Conservation (phyloP, 2,113 vertebrate species). For the Desmodus rotundus region DNA sequence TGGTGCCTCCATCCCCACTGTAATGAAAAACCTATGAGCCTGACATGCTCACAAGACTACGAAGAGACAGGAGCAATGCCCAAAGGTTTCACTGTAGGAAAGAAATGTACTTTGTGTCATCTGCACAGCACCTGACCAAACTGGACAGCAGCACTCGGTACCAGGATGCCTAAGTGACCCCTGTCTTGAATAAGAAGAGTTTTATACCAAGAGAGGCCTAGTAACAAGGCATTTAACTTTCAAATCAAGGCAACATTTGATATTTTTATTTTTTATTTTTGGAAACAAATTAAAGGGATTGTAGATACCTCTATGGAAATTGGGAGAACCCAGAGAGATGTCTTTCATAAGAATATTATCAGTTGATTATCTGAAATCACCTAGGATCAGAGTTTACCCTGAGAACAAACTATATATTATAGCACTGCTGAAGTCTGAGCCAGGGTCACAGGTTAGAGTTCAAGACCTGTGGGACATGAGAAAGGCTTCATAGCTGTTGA, state of each 20-base stretch:
- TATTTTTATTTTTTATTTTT: neutral
- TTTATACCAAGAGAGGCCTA: neutral
- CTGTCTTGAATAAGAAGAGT: neutral
- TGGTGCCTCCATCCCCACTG: neutral
- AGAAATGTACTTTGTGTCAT: neutral
- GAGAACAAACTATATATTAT: neutral
- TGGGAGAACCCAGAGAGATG: neutral
- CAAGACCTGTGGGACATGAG: neutral
- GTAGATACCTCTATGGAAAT: neutral
- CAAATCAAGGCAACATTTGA: neutral
- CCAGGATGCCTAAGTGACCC: neutral
- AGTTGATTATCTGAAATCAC: neutral
- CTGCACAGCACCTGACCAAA: neutral
- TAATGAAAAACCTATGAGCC: neutral
- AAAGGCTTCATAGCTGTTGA: neutral
- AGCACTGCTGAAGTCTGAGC: neutral
- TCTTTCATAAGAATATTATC: neutral
- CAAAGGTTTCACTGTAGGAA: neutral
- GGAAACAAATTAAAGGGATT: neutral
- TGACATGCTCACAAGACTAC: neutral
- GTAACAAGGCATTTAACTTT: neutral
- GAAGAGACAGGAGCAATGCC: neutral
- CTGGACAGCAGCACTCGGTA: neutral
- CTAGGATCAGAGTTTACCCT: neutral
- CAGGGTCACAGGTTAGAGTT: neutral